These are phyloP conservation scores for Struthidea cinerea DNA, from an alignment of 2,113 vertebrate genomes.

Conservation along the genomic window DNA sequence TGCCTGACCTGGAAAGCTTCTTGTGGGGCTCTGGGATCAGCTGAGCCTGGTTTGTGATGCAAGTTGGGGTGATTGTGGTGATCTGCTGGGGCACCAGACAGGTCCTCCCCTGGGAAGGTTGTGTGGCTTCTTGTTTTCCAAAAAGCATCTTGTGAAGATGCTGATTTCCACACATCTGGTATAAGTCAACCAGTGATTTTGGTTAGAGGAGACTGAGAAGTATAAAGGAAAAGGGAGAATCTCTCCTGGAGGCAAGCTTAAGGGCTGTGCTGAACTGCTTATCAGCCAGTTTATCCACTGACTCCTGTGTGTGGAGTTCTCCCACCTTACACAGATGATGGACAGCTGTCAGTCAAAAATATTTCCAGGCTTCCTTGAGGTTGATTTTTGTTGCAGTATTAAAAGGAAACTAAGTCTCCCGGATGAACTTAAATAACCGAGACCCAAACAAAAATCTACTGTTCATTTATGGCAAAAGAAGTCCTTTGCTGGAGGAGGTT, in stretches of 20 bases:
- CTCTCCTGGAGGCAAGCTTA: background rate
- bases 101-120: background rate
- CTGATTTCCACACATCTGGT: background rate
- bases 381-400: background rate
- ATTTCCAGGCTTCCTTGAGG: background rate
- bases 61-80: background rate
- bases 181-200: background rate
- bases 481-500: background rate
- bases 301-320: background rate
- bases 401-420: background rate
- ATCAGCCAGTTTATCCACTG: background rate
- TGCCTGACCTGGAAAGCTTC: background rate
- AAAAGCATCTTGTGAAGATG: background rate
- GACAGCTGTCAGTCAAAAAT: background rate
- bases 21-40: background rate
- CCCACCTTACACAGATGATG: background rate
- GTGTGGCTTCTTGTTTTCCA: background rate
- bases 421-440: background rate
- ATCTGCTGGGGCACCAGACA: background rate
- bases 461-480: background rate
- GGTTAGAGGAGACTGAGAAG: background rate
- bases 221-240: background rate
- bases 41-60: background rate
- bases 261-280: background rate
- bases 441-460: background rate